Conservation (phyloP, 37 sponge, comb jelly and placozoan genomes). For the Halichondria panicea region DNA sequence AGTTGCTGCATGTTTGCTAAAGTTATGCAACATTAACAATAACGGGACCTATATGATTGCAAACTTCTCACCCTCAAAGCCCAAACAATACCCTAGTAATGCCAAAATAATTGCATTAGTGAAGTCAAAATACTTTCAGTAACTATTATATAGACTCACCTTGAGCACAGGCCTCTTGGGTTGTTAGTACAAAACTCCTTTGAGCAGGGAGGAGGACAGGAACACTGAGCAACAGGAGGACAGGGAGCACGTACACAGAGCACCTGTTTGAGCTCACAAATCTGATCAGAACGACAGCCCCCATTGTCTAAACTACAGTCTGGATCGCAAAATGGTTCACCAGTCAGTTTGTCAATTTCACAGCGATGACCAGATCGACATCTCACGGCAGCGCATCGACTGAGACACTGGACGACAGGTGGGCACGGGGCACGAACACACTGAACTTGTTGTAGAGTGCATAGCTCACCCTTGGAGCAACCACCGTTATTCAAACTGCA, state of each 20-base stretch:
- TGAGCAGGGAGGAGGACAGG: constrained; percentile 21
- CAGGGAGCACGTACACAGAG: neutral
- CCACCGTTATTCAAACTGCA: constrained; percentile 35
- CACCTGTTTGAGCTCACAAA: constrained; percentile 3
- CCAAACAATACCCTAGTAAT: too few relatives aligned
- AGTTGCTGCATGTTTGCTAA: too few relatives aligned
- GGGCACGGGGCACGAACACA: neutral
- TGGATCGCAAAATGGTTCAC: constrained; percentile 33
- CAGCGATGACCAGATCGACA: constrained; percentile 4
- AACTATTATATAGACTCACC: neutral
- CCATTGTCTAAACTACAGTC: constrained; percentile 34
- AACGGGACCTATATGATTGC: too few relatives aligned
- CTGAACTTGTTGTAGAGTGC: neutral
- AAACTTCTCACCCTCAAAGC: too few relatives aligned
- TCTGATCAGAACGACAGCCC: constrained; percentile 21
- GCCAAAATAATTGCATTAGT: too few relatives aligned
- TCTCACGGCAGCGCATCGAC: constrained; percentile 1
- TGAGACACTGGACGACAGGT: neutral
- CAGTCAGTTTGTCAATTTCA: neutral
- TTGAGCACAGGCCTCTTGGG: constrained; percentile 11
- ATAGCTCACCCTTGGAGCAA: constrained; percentile 10
- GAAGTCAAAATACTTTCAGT: too few relatives aligned
- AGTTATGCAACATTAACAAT: too few relatives aligned
- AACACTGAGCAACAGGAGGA: neutral
- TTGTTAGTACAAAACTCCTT: constrained; percentile 26